Percentiles rank a stretch among this genome's conserved stretches.
phyloP scores from a whole-genome alignment of 2,888 invertebrate species.

The Heliconius cydno region DNA sequence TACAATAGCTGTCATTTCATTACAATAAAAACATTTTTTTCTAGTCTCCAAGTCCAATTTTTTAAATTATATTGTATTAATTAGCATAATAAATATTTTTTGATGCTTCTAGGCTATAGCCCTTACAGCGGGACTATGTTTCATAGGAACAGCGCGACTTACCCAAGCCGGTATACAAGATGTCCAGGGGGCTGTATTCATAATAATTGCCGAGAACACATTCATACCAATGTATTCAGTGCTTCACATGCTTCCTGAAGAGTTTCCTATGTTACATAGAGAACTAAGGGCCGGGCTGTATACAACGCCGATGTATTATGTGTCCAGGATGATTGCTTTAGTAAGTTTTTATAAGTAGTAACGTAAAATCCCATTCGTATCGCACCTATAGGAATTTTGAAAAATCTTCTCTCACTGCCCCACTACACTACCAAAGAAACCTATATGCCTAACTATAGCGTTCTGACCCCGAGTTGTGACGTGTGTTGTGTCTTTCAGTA shows the following conservation, averaged over 20 bases:
- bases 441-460: too few relatives aligned
- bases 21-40: too few relatives aligned
- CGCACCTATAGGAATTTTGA: not conserved
- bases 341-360: constrained; percentile 72
- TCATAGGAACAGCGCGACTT: constrained; percentile 87
- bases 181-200: constrained; percentile 93
- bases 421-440: too few relatives aligned
- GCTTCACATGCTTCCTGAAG: constrained; percentile 91
- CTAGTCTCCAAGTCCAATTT: too few relatives aligned
- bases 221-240: constrained; percentile 96
- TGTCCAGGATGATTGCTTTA: constrained; percentile 90
- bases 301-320: constrained; percentile 90
- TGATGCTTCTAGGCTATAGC: constrained; percentile 87
- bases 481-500: too few relatives aligned
- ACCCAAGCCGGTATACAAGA: constrained; percentile 94
- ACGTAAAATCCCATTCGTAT: too few relatives aligned
- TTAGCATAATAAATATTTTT: too few relatives aligned
- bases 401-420: not conserved
- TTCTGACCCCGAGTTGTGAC: too few relatives aligned
- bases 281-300: constrained; percentile 94
- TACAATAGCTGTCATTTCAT: too few relatives aligned
- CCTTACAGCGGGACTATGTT: constrained; percentile 92
- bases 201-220: constrained; percentile 94
- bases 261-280: constrained; percentile 90
- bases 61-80: too few relatives aligned